Evolutionary conservation across 2,797 vertebrate genomes (phyloP).

Genomic region (Clarias pachynema): DNA sequence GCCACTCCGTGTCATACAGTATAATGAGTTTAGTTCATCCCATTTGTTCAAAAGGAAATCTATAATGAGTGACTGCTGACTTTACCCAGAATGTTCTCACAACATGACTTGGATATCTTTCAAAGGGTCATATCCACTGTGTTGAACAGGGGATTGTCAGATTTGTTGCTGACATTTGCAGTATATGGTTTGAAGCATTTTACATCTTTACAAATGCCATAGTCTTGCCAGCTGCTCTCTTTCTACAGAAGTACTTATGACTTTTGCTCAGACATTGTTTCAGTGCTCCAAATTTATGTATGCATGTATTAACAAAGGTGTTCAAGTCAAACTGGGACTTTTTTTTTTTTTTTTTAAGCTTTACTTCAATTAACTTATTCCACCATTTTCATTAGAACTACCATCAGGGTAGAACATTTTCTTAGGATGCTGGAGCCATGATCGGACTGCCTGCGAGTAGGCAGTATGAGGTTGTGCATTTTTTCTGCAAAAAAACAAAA

Average conservation of each 20-base stretch:
- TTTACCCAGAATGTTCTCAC: background rate
- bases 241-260: constrained; percentile 63
- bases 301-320: background rate
- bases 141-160: constrained; percentile 48
- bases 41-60: background rate
- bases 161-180: constrained; percentile 65
- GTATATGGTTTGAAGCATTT: constrained; percentile 72
- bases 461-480: no score
- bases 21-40: background rate
- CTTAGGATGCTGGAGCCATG: no score
- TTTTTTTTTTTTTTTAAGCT: no score
- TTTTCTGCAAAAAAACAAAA: no score
- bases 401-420: no score
- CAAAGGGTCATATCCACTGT: constrained; percentile 41
- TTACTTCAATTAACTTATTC: no score
- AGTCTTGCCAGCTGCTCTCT: constrained; percentile 43
- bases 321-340: no score
- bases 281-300: background rate
- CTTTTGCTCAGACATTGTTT: constrained; percentile 50
- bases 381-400: no score
- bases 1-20: background rate
- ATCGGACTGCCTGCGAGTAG: no score
- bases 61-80: background rate
- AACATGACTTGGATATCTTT: constrained; percentile 26
- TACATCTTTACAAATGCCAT: constrained; percentile 72